Percentiles rank a stretch among this genome's conserved stretches.
phyloP scores from a whole-genome alignment of 2,888 invertebrate species.

The Sinhomidia bicolor region DNA sequence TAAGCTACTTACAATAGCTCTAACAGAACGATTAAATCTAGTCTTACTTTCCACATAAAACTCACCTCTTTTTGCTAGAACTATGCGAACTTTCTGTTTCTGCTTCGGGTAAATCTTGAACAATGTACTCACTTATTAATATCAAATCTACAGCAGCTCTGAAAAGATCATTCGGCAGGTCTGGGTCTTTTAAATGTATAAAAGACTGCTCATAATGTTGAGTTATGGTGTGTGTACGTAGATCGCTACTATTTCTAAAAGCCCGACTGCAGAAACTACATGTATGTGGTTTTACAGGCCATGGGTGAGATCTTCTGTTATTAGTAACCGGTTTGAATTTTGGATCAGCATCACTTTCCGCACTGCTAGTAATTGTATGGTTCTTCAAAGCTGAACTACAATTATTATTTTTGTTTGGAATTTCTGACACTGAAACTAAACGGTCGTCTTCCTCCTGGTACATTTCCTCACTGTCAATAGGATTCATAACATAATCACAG shows the following conservation, averaged over 20 bases:
- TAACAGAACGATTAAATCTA: neutral
- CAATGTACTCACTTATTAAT: neutral
- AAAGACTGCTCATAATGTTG: neutral
- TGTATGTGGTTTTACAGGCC: too few relatives aligned
- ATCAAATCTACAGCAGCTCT: neutral
- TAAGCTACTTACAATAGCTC: neutral
- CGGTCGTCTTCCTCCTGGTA: too few relatives aligned
- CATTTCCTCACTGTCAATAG: too few relatives aligned
- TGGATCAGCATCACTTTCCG: too few relatives aligned
- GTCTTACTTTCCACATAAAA: neutral
- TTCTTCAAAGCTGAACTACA: too few relatives aligned
- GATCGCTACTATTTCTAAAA: neutral
- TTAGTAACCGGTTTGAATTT: too few relatives aligned
- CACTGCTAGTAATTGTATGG: too few relatives aligned
- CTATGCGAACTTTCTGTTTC: neutral
- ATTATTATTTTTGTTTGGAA: too few relatives aligned
- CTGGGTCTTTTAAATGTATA: neutral
- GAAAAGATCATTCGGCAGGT: neutral
- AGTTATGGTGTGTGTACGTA: neutral
- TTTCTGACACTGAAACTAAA: too few relatives aligned
- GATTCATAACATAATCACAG: too few relatives aligned
- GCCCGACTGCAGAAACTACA: neutral
- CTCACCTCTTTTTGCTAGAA: neutral
- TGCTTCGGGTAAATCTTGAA: neutral
- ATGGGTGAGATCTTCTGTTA: too few relatives aligned